Evolutionary conservation across 2,888 invertebrate genomes (phyloP), one percentile per base, ranked within the genome.

Genomic region (Xylophagus ater): DNA sequence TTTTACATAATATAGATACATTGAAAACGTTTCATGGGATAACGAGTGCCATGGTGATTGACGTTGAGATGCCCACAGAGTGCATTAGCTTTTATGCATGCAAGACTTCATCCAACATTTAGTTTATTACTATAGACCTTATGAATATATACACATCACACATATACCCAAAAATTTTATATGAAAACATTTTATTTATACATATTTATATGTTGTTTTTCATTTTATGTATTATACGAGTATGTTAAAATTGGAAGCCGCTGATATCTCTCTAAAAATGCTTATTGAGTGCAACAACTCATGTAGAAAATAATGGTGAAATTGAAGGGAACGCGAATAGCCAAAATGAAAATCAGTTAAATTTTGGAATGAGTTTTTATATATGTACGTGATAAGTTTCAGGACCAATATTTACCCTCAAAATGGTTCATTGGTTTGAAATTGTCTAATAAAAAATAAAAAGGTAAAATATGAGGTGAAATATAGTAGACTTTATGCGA

Each of bases 21-120:
- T n/a, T n/a, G n/a, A n/a, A n/a, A n/a, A n/a, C n/a, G n/a, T n/a
- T n/a, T n/a, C n/a, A 17, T 29, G 15, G 29, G 31, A 31, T 37
- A 37, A 30, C 29, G 31, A 37, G 39, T 33, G 32, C 33, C 39
- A 47, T 45, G 37, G 40, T 53, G 53, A 55, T 55, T 55, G 54
- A 55, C 53, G 50, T 56, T 58, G 55, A 57, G 60, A 56, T 56
- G 55, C 53, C 52, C 53, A 48, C 52, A 53, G 55, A 60, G 58
- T 60, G 58, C 60, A 60, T 60, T 60, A 60, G 60, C 58, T 56
- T 55, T 54, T 48, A 47, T 47, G 47, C 47, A 47, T 45, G 48
- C 44, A 45, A 50, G 49, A 47, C 47, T 49, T 49, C 49, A 49
- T 49, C 44, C 48, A 50, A 48, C 50, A 50, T 48, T 50, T 47